Evolutionary conservation across 30 jellyfish, hydroid and myxozoan species (phyloP).

Genomic region (Turritopsis dohrnii): DNA sequence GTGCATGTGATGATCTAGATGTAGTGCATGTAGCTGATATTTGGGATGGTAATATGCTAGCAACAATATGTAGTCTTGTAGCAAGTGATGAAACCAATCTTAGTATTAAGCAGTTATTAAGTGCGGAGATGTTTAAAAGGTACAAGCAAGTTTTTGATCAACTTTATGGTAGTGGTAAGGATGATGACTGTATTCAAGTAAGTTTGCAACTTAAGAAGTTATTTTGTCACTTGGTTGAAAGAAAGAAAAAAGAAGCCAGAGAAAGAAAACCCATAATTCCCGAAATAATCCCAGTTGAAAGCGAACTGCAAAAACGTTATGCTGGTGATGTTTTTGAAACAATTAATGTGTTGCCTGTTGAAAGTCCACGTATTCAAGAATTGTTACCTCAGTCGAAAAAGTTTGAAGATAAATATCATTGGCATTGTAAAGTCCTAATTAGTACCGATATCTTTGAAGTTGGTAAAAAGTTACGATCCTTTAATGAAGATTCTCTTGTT

Average conservation of each 20-base stretch:
- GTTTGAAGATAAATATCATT: constrained; percentile 23
- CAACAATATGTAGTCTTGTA: neutral
- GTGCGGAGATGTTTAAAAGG: neutral
- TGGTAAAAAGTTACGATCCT: neutral
- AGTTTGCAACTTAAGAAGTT: neutral
- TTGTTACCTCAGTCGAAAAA: neutral
- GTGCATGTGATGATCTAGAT: neutral
- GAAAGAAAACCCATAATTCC: neutral
- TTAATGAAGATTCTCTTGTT: neutral
- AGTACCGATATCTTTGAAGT: neutral
- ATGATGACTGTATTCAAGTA: neutral
- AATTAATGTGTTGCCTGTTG: neutral
- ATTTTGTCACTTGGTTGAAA: neutral
- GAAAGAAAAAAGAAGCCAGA: neutral
- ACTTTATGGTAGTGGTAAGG: neutral
- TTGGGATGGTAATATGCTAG: constrained; percentile 28
- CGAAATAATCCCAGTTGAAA: constrained; percentile 4
- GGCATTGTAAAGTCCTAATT: constrained; percentile 17
- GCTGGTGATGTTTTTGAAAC: neutral
- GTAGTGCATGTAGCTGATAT: neutral
- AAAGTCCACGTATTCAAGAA: constrained; percentile 13
- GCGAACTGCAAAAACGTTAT: neutral
- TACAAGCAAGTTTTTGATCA: neutral
- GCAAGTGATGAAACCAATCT: neutral
- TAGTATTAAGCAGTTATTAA: neutral